Conservation (phyloP, 1,140 invertebrate genomes). For the Pogonognathellus flavescens region DNA sequence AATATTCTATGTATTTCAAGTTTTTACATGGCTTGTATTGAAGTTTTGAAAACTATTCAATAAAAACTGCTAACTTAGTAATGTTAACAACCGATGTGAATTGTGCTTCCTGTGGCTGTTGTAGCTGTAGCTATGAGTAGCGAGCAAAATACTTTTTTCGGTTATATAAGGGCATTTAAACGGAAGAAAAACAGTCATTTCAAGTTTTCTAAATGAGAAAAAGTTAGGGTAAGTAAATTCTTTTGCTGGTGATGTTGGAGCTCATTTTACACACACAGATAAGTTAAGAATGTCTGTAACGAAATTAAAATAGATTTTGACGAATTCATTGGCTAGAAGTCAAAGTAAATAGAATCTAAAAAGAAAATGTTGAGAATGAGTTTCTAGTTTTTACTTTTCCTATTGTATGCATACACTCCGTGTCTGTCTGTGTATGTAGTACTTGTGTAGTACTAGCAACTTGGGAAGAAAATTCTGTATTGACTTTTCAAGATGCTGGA, state of each 20-base stretch:
- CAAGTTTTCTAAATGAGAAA: conserved; percentile 27
- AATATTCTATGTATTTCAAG: conserved; percentile 9
- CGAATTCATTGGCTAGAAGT: conserved; percentile 40
- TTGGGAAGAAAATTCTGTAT: conserved; percentile 10
- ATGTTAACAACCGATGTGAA: not conserved
- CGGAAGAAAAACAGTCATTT: conserved; percentile 23
- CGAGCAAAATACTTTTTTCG: too few relatives aligned
- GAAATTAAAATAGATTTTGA: conserved; percentile 45
- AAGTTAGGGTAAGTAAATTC: conserved; percentile 2
- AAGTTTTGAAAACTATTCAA: conserved; percentile 22
- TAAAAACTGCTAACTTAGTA: not conserved
- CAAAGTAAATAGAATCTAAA: conserved; percentile 27
- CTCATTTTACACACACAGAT: conserved; percentile 8
- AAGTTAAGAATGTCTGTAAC: conserved; percentile 4
- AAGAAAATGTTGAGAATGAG: conserved; percentile 27
- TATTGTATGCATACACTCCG: conserved; percentile 1
- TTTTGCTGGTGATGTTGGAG: not conserved
- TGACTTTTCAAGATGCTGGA: conserved; percentile 41
- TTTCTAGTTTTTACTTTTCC: conserved; percentile 12
- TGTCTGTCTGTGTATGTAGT: not conserved
- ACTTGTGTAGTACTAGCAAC: not conserved
- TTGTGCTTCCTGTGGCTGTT: not conserved
- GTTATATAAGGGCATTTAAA: conserved; percentile 11
- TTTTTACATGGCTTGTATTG: not conserved
- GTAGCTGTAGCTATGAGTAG: not conserved